phyloP scores from a whole-genome alignment of 2,888 invertebrate genomes.

The Rhingia campestris region DNA sequence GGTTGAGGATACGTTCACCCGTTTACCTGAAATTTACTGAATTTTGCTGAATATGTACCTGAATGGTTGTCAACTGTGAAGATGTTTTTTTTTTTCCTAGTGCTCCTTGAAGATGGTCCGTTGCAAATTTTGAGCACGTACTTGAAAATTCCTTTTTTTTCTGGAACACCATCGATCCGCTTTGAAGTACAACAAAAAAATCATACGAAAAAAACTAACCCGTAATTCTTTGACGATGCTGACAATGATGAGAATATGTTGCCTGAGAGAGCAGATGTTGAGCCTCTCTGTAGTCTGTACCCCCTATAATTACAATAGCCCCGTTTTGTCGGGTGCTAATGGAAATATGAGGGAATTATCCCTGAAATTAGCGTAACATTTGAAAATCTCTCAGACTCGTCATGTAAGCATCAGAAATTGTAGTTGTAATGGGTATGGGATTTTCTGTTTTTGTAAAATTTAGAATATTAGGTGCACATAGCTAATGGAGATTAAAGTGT shows the following conservation, averaged over 20 bases:
- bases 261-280: constrained; percentile 66
- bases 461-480: constrained; percentile 35
- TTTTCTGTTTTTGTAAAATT: constrained; percentile 21
- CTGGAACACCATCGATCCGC: background rate
- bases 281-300: constrained; percentile 50
- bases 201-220: constrained; percentile 9
- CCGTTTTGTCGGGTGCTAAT: constrained; percentile 38
- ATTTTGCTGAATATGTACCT: constrained; percentile 27
- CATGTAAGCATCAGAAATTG: constrained; percentile 13
- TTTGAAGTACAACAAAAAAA: background rate
- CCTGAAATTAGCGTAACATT: constrained; percentile 45
- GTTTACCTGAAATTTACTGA: no score
- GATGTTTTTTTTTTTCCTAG: constrained; percentile 11
- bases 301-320: constrained; percentile 67
- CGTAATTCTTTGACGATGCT: constrained; percentile 55
- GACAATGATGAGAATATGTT: constrained; percentile 70
- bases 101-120: constrained; percentile 11
- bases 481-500: constrained; percentile 63
- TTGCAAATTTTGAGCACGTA: constrained; percentile 73
- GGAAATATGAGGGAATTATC: constrained; percentile 52
- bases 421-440: constrained; percentile 10
- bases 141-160: constrained; percentile 45
- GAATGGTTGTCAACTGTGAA: constrained; percentile 66
- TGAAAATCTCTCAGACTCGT: constrained; percentile 37
- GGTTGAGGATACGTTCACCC: constrained; percentile 40